phyloP scores from a whole-genome alignment of 2,113 vertebrate species.

The Hemiscyllium ocellatum region DNA sequence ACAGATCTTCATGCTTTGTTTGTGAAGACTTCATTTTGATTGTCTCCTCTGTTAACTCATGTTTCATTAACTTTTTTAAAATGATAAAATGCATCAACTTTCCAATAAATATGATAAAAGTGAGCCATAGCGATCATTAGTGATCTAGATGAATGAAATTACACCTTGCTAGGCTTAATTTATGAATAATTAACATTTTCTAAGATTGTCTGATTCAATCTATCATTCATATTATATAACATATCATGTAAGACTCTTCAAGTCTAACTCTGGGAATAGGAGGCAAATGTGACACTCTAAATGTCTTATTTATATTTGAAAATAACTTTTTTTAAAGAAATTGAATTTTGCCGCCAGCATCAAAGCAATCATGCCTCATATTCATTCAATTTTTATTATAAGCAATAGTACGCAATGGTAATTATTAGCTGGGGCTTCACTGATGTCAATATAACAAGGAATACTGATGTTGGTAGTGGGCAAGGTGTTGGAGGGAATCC shows the following conservation, averaged over 20 bases:
- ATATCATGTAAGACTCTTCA: background rate
- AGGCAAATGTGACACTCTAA: background rate
- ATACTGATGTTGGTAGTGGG: no score
- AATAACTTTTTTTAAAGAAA: background rate
- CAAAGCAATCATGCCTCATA: no score
- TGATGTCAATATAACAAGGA: no score
- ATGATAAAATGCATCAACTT: background rate
- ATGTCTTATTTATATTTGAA: background rate
- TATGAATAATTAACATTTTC: background rate
- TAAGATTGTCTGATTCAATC: background rate
- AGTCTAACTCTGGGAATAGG: background rate
- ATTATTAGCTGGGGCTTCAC: no score
- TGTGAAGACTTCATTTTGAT: background rate
- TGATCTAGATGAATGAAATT: background rate
- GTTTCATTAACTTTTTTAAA: conserved; percentile 17
- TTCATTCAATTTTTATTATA: no score
- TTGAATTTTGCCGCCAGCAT: background rate
- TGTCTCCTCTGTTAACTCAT: background rate
- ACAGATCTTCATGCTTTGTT: background rate
- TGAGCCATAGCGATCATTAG: background rate
- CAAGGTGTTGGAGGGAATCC: no score
- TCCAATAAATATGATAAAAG: background rate
- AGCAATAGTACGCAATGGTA: no score
- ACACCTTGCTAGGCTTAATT: background rate
- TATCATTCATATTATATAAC: background rate